Percentiles rank a stretch among this genome's conserved stretches.
These are phyloP conservation scores for Puma concolor DNA, from an alignment of 2,113 vertebrate species.

Conservation along the genomic window DNA sequence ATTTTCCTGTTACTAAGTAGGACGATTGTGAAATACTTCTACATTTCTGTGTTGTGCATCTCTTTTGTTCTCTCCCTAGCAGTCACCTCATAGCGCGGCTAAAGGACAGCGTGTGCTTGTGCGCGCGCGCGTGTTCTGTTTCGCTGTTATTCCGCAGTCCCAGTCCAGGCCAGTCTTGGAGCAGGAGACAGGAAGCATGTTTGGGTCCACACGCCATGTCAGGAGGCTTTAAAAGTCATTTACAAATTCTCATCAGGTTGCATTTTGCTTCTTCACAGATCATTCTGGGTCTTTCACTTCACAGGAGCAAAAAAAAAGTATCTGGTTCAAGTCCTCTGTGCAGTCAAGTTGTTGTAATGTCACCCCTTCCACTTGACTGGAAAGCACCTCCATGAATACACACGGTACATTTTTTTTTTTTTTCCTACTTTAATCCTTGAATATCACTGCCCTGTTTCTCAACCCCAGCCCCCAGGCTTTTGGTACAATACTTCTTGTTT, in stretches of 20 bases:
- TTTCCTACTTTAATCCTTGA: slow-evolving; percentile 55
- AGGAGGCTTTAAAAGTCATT: slow-evolving; percentile 52
- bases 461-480: slow-evolving; percentile 18
- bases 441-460: slow-evolving; percentile 58
- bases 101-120: not conserved
- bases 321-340: slow-evolving; percentile 56
- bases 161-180: not conserved
- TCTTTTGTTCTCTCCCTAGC: not conserved
- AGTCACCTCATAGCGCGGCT: not conserved
- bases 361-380: slow-evolving; percentile 74
- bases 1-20: not conserved
- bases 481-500: slow-evolving; percentile 63
- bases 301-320: not conserved
- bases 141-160: not conserved
- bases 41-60: not conserved
- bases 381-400: slow-evolving; percentile 64
- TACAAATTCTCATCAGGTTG: slow-evolving; percentile 75
- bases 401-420: slow-evolving; percentile 58
- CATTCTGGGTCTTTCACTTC: slow-evolving; percentile 73
- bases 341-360: slow-evolving; percentile 70
- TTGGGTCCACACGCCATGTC: not conserved
- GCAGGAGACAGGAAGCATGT: slow-evolving; percentile 41
- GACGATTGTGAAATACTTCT: not conserved
- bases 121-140: no score
- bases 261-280: slow-evolving; percentile 66